Evolutionary conservation across 2,888 invertebrate species (phyloP).

Genomic region (Hipparchia semele): DNA sequence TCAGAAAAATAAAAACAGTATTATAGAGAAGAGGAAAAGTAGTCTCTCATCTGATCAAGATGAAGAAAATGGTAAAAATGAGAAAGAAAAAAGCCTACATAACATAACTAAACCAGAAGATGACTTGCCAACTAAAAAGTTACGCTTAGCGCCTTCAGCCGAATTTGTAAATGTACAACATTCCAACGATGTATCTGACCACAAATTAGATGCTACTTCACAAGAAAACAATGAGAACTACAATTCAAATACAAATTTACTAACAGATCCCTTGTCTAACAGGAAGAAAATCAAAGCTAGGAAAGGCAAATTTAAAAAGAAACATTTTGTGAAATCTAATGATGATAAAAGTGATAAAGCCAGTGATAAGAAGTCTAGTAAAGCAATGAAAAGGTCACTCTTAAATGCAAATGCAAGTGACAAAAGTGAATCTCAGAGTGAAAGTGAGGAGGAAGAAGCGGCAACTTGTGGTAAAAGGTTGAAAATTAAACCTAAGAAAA

Average conservation of each 20-base stretch:
- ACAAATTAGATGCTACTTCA: conserved; percentile 50
- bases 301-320: conserved; percentile 73
- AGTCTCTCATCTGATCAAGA: conserved; percentile 75
- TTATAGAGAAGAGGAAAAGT: conserved; percentile 73
- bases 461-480: conserved; percentile 69
- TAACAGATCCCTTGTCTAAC: conserved; percentile 54
- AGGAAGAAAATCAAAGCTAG: conserved; percentile 74
- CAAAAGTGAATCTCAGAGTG: conserved; percentile 77
- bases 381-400: conserved; percentile 68
- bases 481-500: conserved; percentile 78
- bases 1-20: conserved; percentile 71
- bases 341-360: conserved; percentile 52
- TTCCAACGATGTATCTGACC: conserved; percentile 66
- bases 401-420: conserved; percentile 67
- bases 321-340: conserved; percentile 51
- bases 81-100: conserved; percentile 61
- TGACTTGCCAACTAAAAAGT: conserved; percentile 69
- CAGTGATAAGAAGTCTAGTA: conserved; percentile 57
- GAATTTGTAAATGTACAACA: conserved; percentile 67
- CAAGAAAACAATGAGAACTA: conserved; percentile 57
- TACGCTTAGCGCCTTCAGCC: conserved; percentile 69
- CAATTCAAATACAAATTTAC: conserved; percentile 45
- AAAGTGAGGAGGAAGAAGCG: conserved; percentile 73
- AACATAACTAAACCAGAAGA: conserved; percentile 66
- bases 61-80: conserved; percentile 58